phyloP scores from a whole-genome alignment of 2,797 vertebrate species.

The Eulemur rubriventer region DNA sequence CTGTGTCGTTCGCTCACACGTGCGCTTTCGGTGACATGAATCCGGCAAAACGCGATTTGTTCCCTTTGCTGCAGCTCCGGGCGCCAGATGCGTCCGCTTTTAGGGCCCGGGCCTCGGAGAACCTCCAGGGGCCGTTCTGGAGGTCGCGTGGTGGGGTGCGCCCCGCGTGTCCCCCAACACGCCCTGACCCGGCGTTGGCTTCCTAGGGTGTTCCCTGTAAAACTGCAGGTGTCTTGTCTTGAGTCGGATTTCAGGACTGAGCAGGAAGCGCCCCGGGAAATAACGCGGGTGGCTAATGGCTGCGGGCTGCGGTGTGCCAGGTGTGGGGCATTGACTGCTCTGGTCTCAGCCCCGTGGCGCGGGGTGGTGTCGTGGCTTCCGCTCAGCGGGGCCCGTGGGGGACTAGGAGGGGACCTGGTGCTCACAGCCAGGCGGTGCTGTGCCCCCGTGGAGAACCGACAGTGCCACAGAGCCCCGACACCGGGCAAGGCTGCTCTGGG shows the following conservation, averaged over 20 bases:
- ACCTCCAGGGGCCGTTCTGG: background rate
- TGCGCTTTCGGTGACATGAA: background rate
- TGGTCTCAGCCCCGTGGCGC: background rate
- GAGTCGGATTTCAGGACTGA: background rate
- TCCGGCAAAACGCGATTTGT: background rate
- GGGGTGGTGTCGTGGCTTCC: background rate
- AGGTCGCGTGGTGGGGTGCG: background rate
- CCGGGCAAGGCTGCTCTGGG: no score
- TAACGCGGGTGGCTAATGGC: background rate
- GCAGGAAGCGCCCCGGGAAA: background rate
- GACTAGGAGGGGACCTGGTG: background rate
- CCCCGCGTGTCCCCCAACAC: no score
- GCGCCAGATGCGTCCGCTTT: background rate
- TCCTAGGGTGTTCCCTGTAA: background rate
- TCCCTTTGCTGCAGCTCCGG: background rate
- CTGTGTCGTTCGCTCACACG: background rate
- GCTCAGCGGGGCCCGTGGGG: background rate
- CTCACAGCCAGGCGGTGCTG: fast-evolving
- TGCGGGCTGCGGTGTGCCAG: background rate
- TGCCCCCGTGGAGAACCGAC: background rate
- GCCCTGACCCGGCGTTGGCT: background rate
- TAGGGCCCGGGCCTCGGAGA: background rate
- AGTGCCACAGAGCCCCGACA: background rate
- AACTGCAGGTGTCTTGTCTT: background rate
- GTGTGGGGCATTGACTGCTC: background rate